These are phyloP conservation scores for Hydropsyche tenuis DNA, from an alignment of 1,140 invertebrate species.

Conservation along the genomic window DNA sequence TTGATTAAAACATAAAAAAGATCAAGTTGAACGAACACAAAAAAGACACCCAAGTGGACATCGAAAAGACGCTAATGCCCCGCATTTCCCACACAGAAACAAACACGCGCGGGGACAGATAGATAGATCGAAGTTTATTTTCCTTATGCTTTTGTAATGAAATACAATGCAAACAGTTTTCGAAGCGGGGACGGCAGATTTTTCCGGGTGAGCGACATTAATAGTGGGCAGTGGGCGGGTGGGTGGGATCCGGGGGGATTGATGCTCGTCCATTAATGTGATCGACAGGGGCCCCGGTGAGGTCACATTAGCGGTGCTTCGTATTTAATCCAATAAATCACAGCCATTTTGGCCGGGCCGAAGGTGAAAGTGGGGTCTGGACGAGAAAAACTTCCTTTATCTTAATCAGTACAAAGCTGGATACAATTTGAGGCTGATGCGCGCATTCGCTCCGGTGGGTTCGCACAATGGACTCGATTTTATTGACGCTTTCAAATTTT, in stretches of 20 bases:
- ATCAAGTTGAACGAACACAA: too few relatives aligned
- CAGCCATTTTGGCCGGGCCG: constrained; percentile 21
- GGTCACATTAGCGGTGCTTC: constrained; percentile 34
- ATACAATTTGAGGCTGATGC: constrained; percentile 35
- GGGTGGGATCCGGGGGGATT: constrained; percentile 10
- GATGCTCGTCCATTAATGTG: constrained; percentile 35
- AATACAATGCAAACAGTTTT: constrained; percentile 15
- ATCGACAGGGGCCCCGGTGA: constrained; percentile 33
- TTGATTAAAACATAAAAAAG: too few relatives aligned
- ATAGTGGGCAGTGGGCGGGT: constrained; percentile 8
- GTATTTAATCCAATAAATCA: constrained; percentile 44
- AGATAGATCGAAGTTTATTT: background rate
- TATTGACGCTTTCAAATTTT: background rate
- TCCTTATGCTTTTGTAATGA: constrained; percentile 21
- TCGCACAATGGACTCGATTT: background rate
- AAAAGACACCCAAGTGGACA: too few relatives aligned
- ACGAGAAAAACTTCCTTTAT: constrained; percentile 37
- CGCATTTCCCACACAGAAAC: too few relatives aligned
- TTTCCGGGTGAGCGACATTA: constrained; percentile 32
- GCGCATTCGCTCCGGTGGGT: constrained; percentile 30
- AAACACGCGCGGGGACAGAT: too few relatives aligned
- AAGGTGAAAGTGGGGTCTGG: background rate
- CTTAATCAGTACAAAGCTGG: constrained; percentile 43
- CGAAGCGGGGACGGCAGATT: constrained; percentile 9
- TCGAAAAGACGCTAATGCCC: too few relatives aligned